Percentiles rank a stretch among this genome's conserved stretches.
Conservation (phyloP, 2,113 vertebrate genomes). For the Apistogramma diplotaenia region DNA sequence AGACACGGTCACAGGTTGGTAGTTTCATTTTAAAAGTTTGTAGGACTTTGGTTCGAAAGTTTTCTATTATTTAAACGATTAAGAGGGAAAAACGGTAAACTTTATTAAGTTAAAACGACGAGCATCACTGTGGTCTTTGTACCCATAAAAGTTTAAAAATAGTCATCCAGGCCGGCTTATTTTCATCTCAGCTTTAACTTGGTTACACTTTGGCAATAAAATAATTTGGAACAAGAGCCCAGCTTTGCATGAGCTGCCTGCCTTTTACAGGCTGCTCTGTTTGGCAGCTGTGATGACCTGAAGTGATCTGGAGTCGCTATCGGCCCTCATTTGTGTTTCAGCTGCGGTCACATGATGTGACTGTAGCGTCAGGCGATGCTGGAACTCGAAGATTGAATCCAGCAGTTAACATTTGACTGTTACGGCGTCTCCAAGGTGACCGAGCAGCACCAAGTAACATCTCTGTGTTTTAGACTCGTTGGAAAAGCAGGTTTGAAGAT, state of each 20-base stretch:
- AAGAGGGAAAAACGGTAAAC: background rate
- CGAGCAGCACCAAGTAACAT: background rate
- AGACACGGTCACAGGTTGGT: slow-evolving; percentile 33
- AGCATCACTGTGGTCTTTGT: background rate
- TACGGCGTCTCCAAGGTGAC: background rate
- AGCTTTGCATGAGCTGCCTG: slow-evolving; percentile 2
- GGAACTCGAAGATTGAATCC: background rate
- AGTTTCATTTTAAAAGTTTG: background rate
- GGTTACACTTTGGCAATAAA: background rate
- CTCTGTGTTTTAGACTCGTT: background rate
- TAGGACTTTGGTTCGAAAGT: background rate
- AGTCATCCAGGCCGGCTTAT: fast-evolving
- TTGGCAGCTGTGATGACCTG: background rate
- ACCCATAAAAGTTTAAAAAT: background rate
- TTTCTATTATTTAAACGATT: background rate
- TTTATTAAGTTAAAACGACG: too few species aligned
- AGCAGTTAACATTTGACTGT: background rate
- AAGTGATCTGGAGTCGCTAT: background rate
- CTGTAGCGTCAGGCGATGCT: background rate
- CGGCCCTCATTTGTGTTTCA: background rate
- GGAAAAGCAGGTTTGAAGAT: background rate
- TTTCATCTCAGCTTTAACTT: background rate
- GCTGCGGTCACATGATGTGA: background rate
- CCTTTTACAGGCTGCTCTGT: slow-evolving; percentile 54
- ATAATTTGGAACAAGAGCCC: background rate